phyloP scores from a whole-genome alignment of 2,113 vertebrate species.

The Meriones unguiculatus region DNA sequence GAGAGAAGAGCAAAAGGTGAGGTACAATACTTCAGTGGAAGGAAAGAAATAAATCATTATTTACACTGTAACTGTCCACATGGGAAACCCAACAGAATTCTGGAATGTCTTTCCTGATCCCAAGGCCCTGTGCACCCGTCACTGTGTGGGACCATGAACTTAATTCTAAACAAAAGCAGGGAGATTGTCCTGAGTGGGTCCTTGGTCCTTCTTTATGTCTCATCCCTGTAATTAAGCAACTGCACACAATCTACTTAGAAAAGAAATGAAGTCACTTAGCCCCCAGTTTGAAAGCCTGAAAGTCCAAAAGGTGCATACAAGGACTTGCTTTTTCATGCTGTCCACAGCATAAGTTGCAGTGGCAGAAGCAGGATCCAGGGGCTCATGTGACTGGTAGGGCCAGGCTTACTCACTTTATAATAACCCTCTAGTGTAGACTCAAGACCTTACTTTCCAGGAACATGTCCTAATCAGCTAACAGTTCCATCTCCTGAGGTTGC shows the following conservation, averaged over 20 bases:
- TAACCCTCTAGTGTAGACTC: background rate
- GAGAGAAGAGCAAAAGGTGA: background rate
- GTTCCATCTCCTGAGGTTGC: background rate
- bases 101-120: background rate
- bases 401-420: background rate
- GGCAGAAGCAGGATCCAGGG: background rate
- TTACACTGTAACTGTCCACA: background rate
- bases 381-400: background rate
- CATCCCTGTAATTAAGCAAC: background rate
- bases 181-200: background rate
- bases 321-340: too few species aligned
- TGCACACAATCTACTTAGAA: background rate
- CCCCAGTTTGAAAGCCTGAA: background rate
- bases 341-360: background rate
- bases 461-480: background rate
- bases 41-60: background rate
- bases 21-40: background rate
- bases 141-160: background rate
- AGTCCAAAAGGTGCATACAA: background rate
- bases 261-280: background rate
- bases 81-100: background rate
- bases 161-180: background rate
- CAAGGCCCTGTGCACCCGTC: background rate
- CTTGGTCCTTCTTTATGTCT: background rate
- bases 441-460: background rate